Conservation (phyloP, 2,113 vertebrate genomes). For the Limanda limanda region DNA sequence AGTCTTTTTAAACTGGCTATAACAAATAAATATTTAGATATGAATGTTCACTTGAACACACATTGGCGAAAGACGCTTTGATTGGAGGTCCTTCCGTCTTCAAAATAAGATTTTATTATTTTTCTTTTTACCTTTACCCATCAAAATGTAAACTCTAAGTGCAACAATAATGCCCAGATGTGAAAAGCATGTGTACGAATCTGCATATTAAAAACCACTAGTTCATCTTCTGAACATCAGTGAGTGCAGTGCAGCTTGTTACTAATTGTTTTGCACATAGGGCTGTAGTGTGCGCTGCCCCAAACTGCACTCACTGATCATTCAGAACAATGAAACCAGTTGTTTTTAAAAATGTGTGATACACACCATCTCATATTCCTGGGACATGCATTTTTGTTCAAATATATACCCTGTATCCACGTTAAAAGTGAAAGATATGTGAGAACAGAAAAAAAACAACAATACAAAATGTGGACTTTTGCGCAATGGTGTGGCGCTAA, state of each 20-base stretch:
- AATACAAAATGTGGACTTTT: slow-evolving; percentile 79
- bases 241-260: not conserved
- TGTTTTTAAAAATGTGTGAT: slow-evolving; percentile 50
- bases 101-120: slow-evolving; percentile 87
- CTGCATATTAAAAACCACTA: slow-evolving; percentile 64
- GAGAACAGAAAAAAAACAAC: slow-evolving; percentile 70
- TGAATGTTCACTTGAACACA: slow-evolving; percentile 99
- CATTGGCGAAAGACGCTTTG: slow-evolving; percentile 88
- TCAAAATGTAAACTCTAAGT: slow-evolving; percentile 99
- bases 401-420: slow-evolving; percentile 99
- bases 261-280: no score
- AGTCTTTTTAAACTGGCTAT: slow-evolving; percentile 95
- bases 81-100: slow-evolving; percentile 87
- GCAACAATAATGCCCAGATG: slow-evolving; percentile 94
- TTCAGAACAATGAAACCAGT: slow-evolving; percentile 24
- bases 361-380: slow-evolving; percentile 77
- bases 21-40: slow-evolving; percentile 99
- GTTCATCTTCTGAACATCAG: slow-evolving; percentile 39
- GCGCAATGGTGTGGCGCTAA: slow-evolving; percentile 77
- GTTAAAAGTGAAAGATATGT: slow-evolving; percentile 89
- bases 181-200: slow-evolving; percentile 81
- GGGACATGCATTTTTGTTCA: slow-evolving; percentile 95
- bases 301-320: slow-evolving; percentile 20
- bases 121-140: slow-evolving; percentile 87
- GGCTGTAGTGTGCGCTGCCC: not conserved